Evolutionary conservation across 1,140 invertebrate genomes (phyloP).

Genomic region (Drosophila suzukii): DNA sequence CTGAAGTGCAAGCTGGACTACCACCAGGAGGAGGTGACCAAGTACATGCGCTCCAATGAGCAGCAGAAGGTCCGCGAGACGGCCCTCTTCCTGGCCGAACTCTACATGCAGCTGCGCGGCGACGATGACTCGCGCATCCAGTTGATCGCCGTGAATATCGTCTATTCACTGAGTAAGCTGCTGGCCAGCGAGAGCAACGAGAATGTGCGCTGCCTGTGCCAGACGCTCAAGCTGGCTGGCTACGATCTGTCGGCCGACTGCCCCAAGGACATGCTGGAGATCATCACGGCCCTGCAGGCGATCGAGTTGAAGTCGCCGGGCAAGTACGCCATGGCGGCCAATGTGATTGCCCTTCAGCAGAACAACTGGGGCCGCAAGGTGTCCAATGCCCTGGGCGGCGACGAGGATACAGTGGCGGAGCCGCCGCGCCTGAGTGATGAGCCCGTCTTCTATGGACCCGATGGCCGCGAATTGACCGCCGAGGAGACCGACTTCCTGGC

Average conservation of each 20-base stretch:
- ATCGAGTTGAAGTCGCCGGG: conserved; percentile 67
- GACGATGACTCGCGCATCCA: conserved; percentile 76
- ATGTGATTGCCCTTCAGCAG: conserved; percentile 77
- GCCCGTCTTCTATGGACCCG: conserved; percentile 85
- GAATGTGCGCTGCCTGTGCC: conserved; percentile 86
- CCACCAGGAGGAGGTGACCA: conserved; percentile 71
- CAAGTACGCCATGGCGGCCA: conserved; percentile 75
- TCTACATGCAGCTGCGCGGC: conserved; percentile 81
- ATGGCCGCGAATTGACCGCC: conserved; percentile 85
- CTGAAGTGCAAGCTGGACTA: conserved; percentile 79
- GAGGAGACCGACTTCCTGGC: conserved; percentile 85
- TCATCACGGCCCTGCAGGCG: conserved; percentile 62
- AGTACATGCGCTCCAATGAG: conserved; percentile 68
- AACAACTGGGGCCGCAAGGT: conserved; percentile 83
- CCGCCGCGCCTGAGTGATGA: conserved; percentile 77
- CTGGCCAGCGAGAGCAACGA: conserved; percentile 72
- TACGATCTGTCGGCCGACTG: conserved; percentile 80
- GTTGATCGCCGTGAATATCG: conserved; percentile 77
- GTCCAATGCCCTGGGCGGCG: conserved; percentile 69
- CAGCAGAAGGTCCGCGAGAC: conserved; percentile 79
- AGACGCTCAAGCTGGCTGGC: conserved; percentile 85
- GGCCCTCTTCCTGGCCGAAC: conserved; percentile 75
- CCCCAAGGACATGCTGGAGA: conserved; percentile 67
- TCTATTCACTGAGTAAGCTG: conserved; percentile 69
- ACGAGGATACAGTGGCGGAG: conserved; percentile 63